phyloP scores from a whole-genome alignment of 2,113 vertebrate genomes.

The Paramormyrops kingsleyae region DNA sequence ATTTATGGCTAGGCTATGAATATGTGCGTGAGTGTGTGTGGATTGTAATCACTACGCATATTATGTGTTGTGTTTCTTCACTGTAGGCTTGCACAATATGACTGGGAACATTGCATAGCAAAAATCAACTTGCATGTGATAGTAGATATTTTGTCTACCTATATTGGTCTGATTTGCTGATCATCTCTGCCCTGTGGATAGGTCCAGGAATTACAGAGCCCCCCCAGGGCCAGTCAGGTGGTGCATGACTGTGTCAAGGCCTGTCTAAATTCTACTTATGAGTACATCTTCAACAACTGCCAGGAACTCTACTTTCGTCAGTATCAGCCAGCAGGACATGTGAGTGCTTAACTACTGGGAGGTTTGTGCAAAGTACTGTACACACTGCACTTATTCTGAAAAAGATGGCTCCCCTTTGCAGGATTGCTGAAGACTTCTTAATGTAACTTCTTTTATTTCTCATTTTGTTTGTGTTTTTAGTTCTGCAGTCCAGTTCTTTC shows the following conservation, averaged over 20 bases:
- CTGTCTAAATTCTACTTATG: conserved; percentile 94
- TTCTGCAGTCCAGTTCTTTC: background rate
- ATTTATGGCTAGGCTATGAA: background rate
- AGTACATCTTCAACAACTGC: conserved; percentile 98
- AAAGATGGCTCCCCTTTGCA: background rate
- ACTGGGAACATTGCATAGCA: background rate
- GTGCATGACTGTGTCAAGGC: conserved; percentile 96
- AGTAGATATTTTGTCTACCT: background rate
- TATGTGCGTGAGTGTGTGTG: background rate
- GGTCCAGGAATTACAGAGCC: conserved; percentile 96
- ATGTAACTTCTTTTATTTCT: background rate
- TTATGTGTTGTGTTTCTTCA: background rate
- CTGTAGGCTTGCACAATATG: background rate
- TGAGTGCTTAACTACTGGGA: conserved; percentile 48
- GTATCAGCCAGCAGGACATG: conserved; percentile 78
- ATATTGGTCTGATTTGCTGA: conserved; percentile 2
- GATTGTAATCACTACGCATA: background rate
- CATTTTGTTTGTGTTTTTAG: background rate
- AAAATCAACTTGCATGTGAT: background rate
- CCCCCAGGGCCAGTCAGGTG: conserved; percentile 93
- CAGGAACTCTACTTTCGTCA: conserved; percentile 89
- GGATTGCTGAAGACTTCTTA: background rate
- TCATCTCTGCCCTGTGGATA: conserved; percentile 42
- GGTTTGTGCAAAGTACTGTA: too few relatives aligned
- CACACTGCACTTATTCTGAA: too few relatives aligned